These are phyloP conservation scores for Drosophila lacertosa DNA, from an alignment of 1,140 invertebrate genomes.

Conservation along the genomic window DNA sequence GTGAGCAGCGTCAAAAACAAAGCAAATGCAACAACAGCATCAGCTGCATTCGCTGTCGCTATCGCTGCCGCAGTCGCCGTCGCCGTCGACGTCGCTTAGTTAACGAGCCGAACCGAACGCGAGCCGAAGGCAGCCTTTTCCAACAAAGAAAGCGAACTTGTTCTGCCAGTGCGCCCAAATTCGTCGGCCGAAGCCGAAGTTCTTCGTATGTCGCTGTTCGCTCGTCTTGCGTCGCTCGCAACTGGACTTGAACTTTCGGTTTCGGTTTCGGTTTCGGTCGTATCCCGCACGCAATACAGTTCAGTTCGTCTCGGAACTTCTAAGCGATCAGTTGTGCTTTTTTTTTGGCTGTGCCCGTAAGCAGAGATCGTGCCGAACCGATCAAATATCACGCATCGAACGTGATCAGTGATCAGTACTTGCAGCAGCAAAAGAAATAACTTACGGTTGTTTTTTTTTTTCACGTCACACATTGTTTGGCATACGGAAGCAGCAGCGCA, in stretches of 20 bases:
- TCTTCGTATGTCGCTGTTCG: neutral
- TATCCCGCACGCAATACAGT: neutral
- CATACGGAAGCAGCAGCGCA: constrained; percentile 61
- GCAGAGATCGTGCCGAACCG: constrained; percentile 18
- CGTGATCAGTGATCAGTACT: constrained; percentile 35
- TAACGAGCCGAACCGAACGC: constrained; percentile 47
- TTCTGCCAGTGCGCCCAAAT: constrained; percentile 49
- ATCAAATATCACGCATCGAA: constrained; percentile 38
- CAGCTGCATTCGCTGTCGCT: constrained; percentile 4
- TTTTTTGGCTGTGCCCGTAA: constrained; percentile 61
- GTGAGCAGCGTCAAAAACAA: constrained; percentile 49
- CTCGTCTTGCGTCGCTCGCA: constrained; percentile 22
- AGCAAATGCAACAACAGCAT: neutral
- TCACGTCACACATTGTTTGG: constrained; percentile 18
- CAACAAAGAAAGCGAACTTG: constrained; percentile 73
- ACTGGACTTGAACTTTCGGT: constrained; percentile 71
- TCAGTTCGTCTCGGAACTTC: constrained; percentile 76
- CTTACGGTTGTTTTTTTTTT: constrained; percentile 14
- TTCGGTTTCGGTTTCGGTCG: constrained; percentile 46
- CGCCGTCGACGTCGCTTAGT: constrained; percentile 12
- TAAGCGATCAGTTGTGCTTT: constrained; percentile 68
- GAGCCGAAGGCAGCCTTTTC: constrained; percentile 39
- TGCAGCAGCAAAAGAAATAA: constrained; percentile 6
- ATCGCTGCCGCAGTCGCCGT: neutral
- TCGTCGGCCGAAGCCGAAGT: constrained; percentile 34